phyloP scores from a whole-genome alignment of 2,888 invertebrate genomes.

The Molanna angustata region DNA sequence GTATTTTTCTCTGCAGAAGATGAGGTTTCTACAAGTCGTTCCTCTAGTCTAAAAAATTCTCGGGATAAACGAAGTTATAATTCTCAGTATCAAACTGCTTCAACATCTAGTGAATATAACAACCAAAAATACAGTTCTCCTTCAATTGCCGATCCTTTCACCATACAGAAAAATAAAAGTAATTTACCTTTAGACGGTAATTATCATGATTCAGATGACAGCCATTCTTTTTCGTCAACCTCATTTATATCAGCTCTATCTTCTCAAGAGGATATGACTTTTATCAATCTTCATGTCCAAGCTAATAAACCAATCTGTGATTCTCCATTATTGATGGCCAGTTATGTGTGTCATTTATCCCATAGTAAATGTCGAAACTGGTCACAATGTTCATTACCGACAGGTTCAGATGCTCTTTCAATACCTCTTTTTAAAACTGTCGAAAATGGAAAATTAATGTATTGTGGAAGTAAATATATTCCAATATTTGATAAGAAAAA shows the following conservation, averaged over 20 bases:
- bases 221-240: constrained; percentile 77
- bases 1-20: constrained; percentile 93
- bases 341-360: constrained; percentile 88
- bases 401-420: constrained; percentile 74
- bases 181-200: constrained; percentile 38
- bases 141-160: constrained; percentile 25
- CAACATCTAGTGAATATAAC: constrained; percentile 43
- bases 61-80: constrained; percentile 49
- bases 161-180: constrained; percentile 21
- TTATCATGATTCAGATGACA: constrained; percentile 48
- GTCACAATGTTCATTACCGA: constrained; percentile 68
- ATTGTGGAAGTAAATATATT: constrained; percentile 61
- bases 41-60: constrained; percentile 67
- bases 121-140: constrained; percentile 29
- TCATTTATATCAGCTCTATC: constrained; percentile 89
- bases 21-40: constrained; percentile 70
- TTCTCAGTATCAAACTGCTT: constrained; percentile 55
- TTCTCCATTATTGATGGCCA: constrained; percentile 91
- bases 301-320: constrained; percentile 88
- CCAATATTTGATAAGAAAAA: constrained; percentile 47
- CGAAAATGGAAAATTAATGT: constrained; percentile 72
- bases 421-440: constrained; percentile 76
- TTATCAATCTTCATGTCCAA: constrained; percentile 93
- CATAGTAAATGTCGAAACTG: constrained; percentile 78
- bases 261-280: constrained; percentile 87